A percentile compares a stretch with the other conserved stretches of the same genome.
These are phyloP conservation scores for Poeciliopsis occidentalis DNA, from an alignment of 2,113 vertebrate genomes.

Conservation along the genomic window DNA sequence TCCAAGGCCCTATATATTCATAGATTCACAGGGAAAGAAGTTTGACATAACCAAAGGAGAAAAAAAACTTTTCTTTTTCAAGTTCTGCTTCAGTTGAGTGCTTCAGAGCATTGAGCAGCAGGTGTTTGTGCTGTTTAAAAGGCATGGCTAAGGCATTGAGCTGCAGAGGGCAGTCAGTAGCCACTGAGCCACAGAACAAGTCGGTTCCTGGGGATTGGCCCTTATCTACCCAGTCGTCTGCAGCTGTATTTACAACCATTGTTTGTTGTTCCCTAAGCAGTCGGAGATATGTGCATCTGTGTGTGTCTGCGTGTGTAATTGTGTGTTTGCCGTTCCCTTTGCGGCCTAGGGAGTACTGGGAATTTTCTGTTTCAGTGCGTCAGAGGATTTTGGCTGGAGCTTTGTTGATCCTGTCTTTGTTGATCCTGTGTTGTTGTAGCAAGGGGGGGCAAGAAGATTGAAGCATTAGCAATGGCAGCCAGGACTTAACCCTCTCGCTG, in stretches of 20 bases:
- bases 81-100: constrained; percentile 47
- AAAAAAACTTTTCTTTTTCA: constrained; percentile 34
- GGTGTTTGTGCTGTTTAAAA: constrained; percentile 72
- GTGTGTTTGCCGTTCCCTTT: constrained; percentile 85
- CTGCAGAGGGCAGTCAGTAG: constrained; percentile 75
- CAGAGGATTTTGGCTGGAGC: constrained; percentile 90
- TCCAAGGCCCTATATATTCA: background rate
- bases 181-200: constrained; percentile 71
- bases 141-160: constrained; percentile 70
- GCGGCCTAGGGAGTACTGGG: constrained; percentile 85
- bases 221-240: constrained; percentile 85
- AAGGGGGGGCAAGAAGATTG: constrained; percentile 75
- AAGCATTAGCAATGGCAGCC: constrained; percentile 83
- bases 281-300: constrained; percentile 72
- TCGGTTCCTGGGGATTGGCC: constrained; percentile 74
- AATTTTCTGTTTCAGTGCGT: constrained; percentile 96
- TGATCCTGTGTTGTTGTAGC: constrained; percentile 86
- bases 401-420: constrained; percentile 89
- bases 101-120: constrained; percentile 67
- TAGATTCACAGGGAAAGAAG: constrained; percentile 13
- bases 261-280: constrained; percentile 92
- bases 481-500: constrained; percentile 82
- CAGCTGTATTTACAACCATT: constrained; percentile 92
- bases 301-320: constrained; percentile 46
- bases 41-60: constrained; percentile 6